Conservation (phyloP, 2,113 vertebrate species). For the Sander lucioperca region DNA sequence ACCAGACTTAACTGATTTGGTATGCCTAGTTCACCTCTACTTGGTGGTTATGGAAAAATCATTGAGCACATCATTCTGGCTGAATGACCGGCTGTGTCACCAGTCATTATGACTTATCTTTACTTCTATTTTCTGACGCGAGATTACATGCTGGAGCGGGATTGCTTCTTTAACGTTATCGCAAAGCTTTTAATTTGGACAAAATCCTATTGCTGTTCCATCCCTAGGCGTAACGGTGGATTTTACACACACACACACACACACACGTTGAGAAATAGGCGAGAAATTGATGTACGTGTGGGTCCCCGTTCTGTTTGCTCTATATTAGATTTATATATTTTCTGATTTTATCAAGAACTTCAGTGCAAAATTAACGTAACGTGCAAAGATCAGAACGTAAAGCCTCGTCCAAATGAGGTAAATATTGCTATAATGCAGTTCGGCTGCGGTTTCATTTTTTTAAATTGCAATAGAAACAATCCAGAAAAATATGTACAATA, state of each 20-base stretch:
- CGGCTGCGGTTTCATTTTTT: too few species aligned
- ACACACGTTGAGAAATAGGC: background rate
- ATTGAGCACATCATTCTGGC: background rate
- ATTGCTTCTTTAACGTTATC: conserved; percentile 23
- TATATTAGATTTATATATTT: too few species aligned
- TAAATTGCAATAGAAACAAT: too few species aligned
- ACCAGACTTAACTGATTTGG: conserved; percentile 9
- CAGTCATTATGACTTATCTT: conserved; percentile 40
- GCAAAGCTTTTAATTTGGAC: conserved; percentile 26
- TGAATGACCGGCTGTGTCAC: conserved; percentile 9
- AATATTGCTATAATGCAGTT: too few species aligned
- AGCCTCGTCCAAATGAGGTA: too few species aligned
- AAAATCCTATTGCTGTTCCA: conserved; percentile 7
- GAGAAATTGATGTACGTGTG: too few species aligned
- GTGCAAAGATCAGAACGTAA: too few species aligned
- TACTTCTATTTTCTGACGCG: conserved; percentile 13
- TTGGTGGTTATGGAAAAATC: conserved; percentile 18
- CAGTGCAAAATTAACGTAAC: too few species aligned
- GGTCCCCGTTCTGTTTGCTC: background rate
- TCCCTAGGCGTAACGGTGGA: conserved; percentile 27
- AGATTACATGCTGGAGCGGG: conserved; percentile 19
- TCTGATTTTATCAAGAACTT: too few species aligned
- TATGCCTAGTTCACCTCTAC: background rate
- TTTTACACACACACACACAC: conserved; percentile 7
- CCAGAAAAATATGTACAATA: too few species aligned